Percentiles rank a stretch among this genome's conserved stretches.
Conservation (phyloP, 2,113 vertebrate species). For the Merops nubicus region DNA sequence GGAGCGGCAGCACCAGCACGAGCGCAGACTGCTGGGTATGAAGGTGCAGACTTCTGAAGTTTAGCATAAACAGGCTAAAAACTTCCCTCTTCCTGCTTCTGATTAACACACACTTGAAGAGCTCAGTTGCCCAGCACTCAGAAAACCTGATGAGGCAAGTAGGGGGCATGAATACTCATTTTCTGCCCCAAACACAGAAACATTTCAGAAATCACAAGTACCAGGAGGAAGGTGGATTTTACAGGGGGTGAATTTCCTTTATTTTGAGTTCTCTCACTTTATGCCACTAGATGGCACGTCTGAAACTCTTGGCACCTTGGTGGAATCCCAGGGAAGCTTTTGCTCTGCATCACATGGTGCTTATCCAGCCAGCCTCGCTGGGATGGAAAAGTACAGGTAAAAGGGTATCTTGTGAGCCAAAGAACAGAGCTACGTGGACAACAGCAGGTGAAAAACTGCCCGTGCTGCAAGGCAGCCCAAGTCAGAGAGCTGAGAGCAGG, state of each 20-base stretch:
- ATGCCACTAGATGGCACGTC: conserved; percentile 46
- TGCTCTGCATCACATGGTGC: background rate
- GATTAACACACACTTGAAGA: background rate
- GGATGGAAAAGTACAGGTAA: conserved; percentile 54
- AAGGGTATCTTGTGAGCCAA: background rate
- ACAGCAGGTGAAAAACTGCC: background rate
- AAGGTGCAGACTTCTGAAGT: background rate
- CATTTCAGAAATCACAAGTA: background rate
- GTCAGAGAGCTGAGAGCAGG: background rate
- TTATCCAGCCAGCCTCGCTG: background rate
- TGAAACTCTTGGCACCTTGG: background rate
- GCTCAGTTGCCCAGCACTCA: background rate
- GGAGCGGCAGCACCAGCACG: background rate
- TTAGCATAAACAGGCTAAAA: background rate
- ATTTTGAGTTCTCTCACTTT: background rate
- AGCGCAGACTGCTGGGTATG: background rate
- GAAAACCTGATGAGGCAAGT: background rate
- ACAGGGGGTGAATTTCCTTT: background rate
- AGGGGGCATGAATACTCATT: background rate
- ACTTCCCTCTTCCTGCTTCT: background rate
- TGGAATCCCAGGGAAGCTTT: background rate
- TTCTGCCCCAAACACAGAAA: background rate
- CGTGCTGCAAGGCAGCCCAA: rapidly evolving
- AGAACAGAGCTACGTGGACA: background rate
- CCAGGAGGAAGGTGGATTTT: background rate